A percentile compares a stretch with the other conserved stretches of the same genome.
These are phyloP conservation scores for Enteromius anoplus DNA, from an alignment of 2,797 vertebrate species.

Conservation along the genomic window DNA sequence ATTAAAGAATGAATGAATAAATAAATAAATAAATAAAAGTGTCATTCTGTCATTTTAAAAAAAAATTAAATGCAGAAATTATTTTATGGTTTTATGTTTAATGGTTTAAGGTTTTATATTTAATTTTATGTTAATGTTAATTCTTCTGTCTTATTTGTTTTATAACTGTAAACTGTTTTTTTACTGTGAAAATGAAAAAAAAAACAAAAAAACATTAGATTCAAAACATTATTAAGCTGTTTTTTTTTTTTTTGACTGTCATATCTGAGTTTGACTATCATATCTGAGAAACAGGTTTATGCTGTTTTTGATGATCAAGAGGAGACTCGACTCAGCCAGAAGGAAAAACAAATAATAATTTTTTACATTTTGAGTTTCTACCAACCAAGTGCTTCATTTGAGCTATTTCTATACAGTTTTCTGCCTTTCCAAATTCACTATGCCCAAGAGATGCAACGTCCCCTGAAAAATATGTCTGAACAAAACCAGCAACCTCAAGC, in stretches of 20 bases:
- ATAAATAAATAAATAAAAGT: background rate
- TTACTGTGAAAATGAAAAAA: background rate
- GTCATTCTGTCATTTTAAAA: background rate
- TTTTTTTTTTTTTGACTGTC: background rate
- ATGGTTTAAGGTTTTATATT: no score
- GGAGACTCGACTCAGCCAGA: background rate
- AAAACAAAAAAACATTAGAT: background rate
- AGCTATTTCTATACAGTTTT: slow-evolving; percentile 5
- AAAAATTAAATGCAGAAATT: background rate
- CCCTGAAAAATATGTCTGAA: slow-evolving; percentile 13
- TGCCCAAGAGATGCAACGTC: background rate
- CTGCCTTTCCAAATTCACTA: background rate
- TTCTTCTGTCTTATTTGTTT: background rate
- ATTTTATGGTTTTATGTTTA: background rate
- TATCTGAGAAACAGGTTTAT: background rate
- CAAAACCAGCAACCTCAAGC: slow-evolving; percentile 35
- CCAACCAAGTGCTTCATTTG: background rate
- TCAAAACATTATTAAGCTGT: background rate
- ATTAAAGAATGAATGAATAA: background rate
- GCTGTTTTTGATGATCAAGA: background rate
- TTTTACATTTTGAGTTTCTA: background rate
- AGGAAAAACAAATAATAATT: background rate
- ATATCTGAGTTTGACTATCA: background rate
- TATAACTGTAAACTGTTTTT: background rate
- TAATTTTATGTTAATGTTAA: background rate